Evolutionary conservation across 2,797 vertebrate genomes (phyloP).

Genomic region (Myioborus miniatus): DNA sequence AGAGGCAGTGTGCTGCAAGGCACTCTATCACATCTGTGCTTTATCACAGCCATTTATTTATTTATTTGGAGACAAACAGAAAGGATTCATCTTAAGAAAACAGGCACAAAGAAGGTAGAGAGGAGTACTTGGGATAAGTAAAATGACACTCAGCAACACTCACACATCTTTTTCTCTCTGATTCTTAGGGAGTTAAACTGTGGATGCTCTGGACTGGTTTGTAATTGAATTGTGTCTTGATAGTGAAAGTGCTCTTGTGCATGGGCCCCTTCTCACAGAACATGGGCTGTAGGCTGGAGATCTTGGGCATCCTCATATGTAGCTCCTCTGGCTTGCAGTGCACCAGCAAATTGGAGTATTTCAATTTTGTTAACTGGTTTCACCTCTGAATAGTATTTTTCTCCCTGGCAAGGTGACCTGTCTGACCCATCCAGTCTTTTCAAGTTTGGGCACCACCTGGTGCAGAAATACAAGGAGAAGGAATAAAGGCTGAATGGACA

Average conservation of each 20-base stretch:
- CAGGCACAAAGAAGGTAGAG: neutral
- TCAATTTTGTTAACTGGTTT: neutral
- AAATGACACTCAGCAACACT: neutral
- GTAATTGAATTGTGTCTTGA: neutral
- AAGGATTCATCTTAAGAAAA: neutral
- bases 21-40: neutral
- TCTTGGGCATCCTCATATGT: rapidly evolving
- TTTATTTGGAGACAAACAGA: neutral
- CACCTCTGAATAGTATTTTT: neutral
- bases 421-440: neutral
- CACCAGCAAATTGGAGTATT: neutral
- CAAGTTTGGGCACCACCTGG: neutral
- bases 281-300: neutral
- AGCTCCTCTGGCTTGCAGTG: neutral
- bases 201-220: neutral
- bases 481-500: neutral
- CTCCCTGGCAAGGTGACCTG: neutral
- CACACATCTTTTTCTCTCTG: neutral
- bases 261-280: neutral
- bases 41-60: neutral
- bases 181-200: neutral
- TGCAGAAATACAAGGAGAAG: neutral
- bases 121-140: neutral
- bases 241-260: neutral
- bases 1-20: neutral